Evolutionary conservation across 2,113 vertebrate species (phyloP).

Genomic region (Hemicordylus capensis): DNA sequence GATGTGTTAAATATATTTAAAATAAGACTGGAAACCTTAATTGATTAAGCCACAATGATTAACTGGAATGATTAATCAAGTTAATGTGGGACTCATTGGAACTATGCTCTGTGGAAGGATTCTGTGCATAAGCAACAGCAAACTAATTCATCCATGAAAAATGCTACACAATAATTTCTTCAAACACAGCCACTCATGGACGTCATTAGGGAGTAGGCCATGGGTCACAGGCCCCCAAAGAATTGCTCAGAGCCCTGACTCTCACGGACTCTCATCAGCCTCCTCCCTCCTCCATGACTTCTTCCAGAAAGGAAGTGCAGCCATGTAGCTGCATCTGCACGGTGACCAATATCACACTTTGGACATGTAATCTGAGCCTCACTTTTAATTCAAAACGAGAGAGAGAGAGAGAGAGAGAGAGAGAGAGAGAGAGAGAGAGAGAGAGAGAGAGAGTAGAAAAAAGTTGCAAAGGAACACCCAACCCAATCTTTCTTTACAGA

Average conservation of each 20-base stretch:
- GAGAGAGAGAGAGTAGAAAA: background rate
- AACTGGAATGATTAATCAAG: background rate
- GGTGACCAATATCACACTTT: background rate
- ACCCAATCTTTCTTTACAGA: too few relatives aligned
- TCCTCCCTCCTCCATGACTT: too few relatives aligned
- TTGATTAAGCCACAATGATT: background rate
- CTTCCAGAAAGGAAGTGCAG: background rate
- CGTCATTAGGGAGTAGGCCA: too few relatives aligned
- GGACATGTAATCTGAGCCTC: background rate
- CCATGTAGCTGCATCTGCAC: too few relatives aligned
- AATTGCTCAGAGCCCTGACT: too few relatives aligned
- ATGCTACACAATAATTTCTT: background rate
- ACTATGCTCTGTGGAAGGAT: background rate
- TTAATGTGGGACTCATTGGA: background rate
- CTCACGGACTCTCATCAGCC: too few relatives aligned
- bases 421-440: background rate
- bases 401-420: background rate
- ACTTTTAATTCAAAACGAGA: background rate
- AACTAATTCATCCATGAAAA: background rate
- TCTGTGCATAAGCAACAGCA: background rate
- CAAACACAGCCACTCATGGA: background rate
- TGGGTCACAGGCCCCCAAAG: too few relatives aligned
- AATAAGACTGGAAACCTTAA: background rate
- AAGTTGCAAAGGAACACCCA: background rate
- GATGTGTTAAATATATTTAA: background rate